Base-by-base conservation (phyloP, 1,140 invertebrate genomes). In the Micrasema longulum region DNA sequence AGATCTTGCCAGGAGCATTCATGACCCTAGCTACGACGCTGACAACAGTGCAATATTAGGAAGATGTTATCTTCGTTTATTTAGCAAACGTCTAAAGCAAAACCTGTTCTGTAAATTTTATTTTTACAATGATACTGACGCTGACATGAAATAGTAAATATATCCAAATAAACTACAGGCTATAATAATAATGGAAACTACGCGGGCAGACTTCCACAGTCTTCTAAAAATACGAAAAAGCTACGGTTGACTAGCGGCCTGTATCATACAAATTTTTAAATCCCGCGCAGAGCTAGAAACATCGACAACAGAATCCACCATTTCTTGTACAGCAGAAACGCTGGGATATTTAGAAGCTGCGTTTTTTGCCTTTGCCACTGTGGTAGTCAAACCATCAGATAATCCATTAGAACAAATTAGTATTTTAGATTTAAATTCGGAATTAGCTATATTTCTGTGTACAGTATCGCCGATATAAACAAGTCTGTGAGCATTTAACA, bases 391-490 rank as follows among this genome's bases (percentile, higher is more conserved):
- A 3, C 91, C 91, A 76, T 96, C 93, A 68, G 92, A 96, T 16
- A 98, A 81, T 0, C 90, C 88, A 80, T 97, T 94, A 20, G 95
- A 92, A 81, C 91, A 93, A 57, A 91, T 88, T 16, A 94, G 82
- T 4, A 95, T 89, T 76, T 91, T 88, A 16, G 88, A 89, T 78
- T 91, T 89, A 4, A 96, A 83, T 62, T 91, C 89, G 48, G 89
- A 86, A 75, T 92, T 88, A 12, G 87, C 86, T 12, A 95, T 87
- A 83, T 94, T 92, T 78, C 92, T 88, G 83, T 93, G 91, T 36
- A 98, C 92, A 5, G 93, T 95, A 84, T 98, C 96, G 10, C 96
- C 96, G 71, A 97, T 97, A 78, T 95, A 93, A 6, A 98, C 94
- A 75, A 98, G 87, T 80, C 96, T 92, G 79, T 97, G 95, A 18